Percentiles rank a stretch among this genome's conserved stretches.
These are phyloP conservation scores for Sycobia sp. DNA, from an alignment of 1,140 invertebrate species.

Conservation along the genomic window DNA sequence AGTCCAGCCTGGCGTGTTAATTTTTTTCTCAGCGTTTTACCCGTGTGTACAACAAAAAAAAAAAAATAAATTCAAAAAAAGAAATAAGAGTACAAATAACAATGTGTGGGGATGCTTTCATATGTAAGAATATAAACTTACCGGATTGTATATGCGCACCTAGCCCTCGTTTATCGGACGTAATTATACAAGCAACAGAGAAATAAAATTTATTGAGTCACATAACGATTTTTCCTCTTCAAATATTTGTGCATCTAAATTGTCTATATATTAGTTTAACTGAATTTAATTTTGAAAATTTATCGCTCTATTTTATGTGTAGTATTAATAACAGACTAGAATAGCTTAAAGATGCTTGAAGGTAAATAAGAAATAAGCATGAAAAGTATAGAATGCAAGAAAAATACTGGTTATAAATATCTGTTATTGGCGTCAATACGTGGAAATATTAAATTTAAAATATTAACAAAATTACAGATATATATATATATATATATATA, in stretches of 20 bases:
- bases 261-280: constrained; percentile 7
- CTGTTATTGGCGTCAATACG: constrained; percentile 9
- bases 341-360: constrained; percentile 1
- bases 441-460: constrained; percentile 7
- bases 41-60: constrained; percentile 7
- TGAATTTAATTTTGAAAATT: constrained; percentile 1
- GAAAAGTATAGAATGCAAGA: constrained; percentile 2
- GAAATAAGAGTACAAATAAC: constrained; percentile 14
- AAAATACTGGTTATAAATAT: constrained; percentile 2
- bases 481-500: constrained; percentile 4
- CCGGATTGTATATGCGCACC: constrained; percentile 49
- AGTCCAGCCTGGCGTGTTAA: constrained; percentile 13
- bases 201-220: constrained; percentile 46
- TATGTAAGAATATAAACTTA: constrained; percentile 52
- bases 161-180: constrained; percentile 54
- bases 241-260: constrained; percentile 11
- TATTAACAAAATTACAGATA: neutral
- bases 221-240: neutral
- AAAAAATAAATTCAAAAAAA: constrained; percentile 11
- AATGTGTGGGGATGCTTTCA: constrained; percentile 38
- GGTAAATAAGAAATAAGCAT: neutral
- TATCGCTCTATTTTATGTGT: neutral
- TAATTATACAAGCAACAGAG: constrained; percentile 55
- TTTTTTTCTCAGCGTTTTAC: constrained; percentile 3
- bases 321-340: neutral